Evolutionary conservation across 2,888 invertebrate genomes (phyloP), one percentile per base, ranked within the genome.

Genomic region (Heliconius aoede): DNA sequence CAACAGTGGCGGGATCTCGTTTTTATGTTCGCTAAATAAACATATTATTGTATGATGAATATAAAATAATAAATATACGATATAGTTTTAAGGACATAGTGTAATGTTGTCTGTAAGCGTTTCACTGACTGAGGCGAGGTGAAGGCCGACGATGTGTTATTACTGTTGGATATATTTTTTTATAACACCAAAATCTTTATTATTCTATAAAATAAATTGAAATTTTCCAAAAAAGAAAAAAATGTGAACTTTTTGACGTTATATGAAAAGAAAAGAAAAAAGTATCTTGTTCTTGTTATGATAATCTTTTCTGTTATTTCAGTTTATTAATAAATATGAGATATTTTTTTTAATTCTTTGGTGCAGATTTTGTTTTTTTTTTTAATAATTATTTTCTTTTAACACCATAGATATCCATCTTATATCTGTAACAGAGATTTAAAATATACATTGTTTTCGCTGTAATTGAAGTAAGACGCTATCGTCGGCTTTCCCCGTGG

Each of bases 1-100:
- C 86, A 82, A 79, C 85, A 89, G 88, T 85, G 90, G 87, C 89
- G 87, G 86, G 93, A 92, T 92, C 92, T 93, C 92, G 85, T 89
- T 89, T 88, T 83, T 88, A 84, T 87, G 88, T 91, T 93, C 89
- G 88, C 87, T 90, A 86, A 87, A 84, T 85, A 84, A 82, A 84
- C 82, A 24, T 65, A 82, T 86, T 86, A 90, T 86, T 90, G 81
- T 90, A 89, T 87, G 91, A 91, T 92, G 92, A 91, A 89, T 92
- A 93, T 93, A 65, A 36, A 24, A 40, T 65, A 62, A 62, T 62
- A 92, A 90, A 89, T 92, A 93, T 94, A 94, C 93, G 93, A 93
- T 94, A 9, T 46, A 93, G 90, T 78, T 60, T 86, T 93, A 93
- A 93, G 92, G 75, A 85, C 82, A 80, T 86, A 92, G 89, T 86